Base-by-base conservation (phyloP, 2,113 vertebrate genomes). In the Verasper variegatus region DNA sequence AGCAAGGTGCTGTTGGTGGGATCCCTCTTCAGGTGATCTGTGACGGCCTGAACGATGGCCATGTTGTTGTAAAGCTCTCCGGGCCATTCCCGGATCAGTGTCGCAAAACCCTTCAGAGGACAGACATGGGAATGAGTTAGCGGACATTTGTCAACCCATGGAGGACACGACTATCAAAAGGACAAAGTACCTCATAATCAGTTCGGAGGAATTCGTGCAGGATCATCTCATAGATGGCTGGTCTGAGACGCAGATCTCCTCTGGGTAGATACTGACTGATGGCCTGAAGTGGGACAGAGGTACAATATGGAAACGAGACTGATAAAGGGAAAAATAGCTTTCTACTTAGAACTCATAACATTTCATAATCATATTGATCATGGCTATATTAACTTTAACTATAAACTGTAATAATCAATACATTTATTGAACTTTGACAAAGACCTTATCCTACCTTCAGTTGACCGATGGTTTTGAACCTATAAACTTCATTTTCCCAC, bases 151-250 rank as follows among this genome's bases (percentile, higher is more conserved):
- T 6, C 21, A 73, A 56, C 0, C 40, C 40, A 42, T 42, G 13
- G 20, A 31, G 2, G 47, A 31, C 2, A 12, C 8, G 15, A 66
- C 1, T 3, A 52, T 2, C 2, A 10, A 12, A 42, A 55, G 4
- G 64, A 58, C 9, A 26, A 58, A 79, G 4, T 94, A 98, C 98
- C 96, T 99, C 97, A 18, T 97, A 98, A 90, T 99, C 97, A 40
- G 96, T 98, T 93, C 97, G 95, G 86, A 99, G 95, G 92, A 99
- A 99, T 59, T 99, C 97, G 8, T 99, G 96, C 55, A 99, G 89
- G 89, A 99, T 97, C 98, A 99, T 99, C 95, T 99, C 98, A 27
- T 99, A 99, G 88, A 99, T 98, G 71, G 96, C 95, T 21, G 98
- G 97, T 77, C 97, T 95, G 89, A 99, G 95, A 74, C 97, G 92